Evolutionary conservation across 1,140 invertebrate species (phyloP).

Genomic region (Zeugodacus cucurbitae): DNA sequence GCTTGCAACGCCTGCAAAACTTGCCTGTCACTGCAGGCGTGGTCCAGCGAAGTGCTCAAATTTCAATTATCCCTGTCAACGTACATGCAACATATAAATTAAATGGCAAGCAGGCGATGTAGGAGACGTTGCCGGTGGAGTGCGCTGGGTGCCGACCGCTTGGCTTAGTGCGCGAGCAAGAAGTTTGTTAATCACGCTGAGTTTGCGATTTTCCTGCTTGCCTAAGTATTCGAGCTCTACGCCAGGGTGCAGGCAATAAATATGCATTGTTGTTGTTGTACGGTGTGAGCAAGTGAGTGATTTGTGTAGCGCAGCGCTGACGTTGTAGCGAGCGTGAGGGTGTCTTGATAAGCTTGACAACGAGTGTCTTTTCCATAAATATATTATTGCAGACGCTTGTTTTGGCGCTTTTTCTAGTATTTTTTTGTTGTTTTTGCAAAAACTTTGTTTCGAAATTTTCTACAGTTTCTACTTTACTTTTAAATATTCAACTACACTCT

Average conservation of each 20-base stretch:
- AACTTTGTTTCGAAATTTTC: background rate
- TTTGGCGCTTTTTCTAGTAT: background rate
- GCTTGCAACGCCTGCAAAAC: background rate
- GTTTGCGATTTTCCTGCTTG: slow-evolving; percentile 13
- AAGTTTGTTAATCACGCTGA: slow-evolving; percentile 33
- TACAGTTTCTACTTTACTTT: background rate
- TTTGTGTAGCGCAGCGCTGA: background rate
- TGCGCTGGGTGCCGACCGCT: background rate
- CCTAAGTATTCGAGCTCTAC: background rate
- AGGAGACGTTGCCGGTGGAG: background rate
- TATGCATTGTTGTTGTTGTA: background rate
- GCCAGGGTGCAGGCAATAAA: background rate
- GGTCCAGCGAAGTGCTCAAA: background rate
- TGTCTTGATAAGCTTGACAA: background rate
- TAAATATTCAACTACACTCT: background rate
- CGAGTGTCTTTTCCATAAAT: background rate
- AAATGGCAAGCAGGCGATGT: background rate
- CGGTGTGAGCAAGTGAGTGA: background rate
- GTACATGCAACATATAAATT: background rate
- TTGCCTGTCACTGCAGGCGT: background rate
- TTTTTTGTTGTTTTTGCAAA: background rate
- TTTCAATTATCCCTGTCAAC: slow-evolving; percentile 24
- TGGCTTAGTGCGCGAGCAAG: background rate
- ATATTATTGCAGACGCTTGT: background rate
- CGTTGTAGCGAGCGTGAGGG: background rate